Evolutionary conservation across 2,888 invertebrate genomes (phyloP).

Genomic region (Drosophila hawaiiensis): DNA sequence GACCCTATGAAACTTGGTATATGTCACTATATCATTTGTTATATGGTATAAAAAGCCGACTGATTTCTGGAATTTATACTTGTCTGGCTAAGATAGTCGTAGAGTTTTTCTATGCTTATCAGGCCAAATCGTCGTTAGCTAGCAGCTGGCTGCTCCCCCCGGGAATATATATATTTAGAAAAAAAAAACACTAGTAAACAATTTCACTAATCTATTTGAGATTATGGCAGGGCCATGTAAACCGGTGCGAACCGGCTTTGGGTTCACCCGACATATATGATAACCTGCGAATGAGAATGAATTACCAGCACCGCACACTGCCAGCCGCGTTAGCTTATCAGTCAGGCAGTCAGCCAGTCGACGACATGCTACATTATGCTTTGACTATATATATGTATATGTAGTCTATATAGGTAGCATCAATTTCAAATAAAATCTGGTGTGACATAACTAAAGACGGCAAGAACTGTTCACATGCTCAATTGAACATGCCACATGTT

Average conservation of each 20-base stretch:
- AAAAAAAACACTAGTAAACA: conserved; percentile 43
- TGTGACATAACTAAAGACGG: conserved; percentile 63
- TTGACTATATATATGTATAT: conserved; percentile 22
- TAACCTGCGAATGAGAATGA: conserved; percentile 65
- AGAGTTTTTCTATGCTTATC: not conserved
- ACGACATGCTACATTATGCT: conserved; percentile 18
- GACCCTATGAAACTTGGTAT: not conserved
- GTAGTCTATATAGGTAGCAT: not conserved
- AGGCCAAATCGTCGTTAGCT: conserved; percentile 2
- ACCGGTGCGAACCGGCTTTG: conserved; percentile 61
- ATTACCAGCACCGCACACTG: conserved; percentile 53
- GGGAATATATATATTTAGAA: not conserved
- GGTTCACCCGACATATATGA: conserved; percentile 51
- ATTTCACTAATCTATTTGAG: conserved; percentile 57
- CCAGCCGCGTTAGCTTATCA: conserved; percentile 58
- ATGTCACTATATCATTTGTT: not conserved
- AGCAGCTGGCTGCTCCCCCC: not conserved
- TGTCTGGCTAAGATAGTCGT: not conserved
- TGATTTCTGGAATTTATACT: not conserved
- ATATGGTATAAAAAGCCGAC: too few species aligned
- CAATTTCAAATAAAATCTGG: conserved; percentile 39
- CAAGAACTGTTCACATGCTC: not conserved
- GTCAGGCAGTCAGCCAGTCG: not conserved
- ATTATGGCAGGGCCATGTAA: conserved; percentile 44
- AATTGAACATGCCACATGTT: conserved; percentile 51